A percentile compares a stretch with the other conserved stretches of the same genome.
phyloP scores from a whole-genome alignment of 2,888 invertebrate species.

The Thecocarcelia acutangulata region DNA sequence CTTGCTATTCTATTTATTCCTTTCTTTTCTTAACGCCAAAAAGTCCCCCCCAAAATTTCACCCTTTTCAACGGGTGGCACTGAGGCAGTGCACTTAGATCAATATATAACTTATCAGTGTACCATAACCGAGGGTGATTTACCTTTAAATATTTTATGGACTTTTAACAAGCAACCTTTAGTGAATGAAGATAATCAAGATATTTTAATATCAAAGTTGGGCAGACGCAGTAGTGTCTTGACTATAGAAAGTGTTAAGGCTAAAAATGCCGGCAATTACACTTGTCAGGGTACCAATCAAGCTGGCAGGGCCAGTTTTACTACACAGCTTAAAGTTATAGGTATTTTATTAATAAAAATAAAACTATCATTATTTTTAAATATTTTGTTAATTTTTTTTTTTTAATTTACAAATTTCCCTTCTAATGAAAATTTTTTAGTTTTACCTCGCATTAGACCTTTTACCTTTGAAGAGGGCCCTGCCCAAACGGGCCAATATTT shows the following conservation, averaged over 20 bases:
- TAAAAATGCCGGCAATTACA: slow-evolving; percentile 88
- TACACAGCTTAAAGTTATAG: slow-evolving; percentile 88
- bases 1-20: not conserved
- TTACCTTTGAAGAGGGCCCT: slow-evolving; percentile 89
- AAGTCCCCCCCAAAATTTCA: slow-evolving; percentile 82
- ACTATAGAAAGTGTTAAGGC: slow-evolving; percentile 87
- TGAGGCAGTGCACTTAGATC: slow-evolving; percentile 84
- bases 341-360: slow-evolving; percentile 79
- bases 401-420: too few species aligned
- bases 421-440: slow-evolving; percentile 83
- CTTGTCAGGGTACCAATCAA: slow-evolving; percentile 87
- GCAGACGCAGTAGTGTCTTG: slow-evolving; percentile 86
- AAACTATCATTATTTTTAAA: slow-evolving; percentile 15
- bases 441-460: slow-evolving; percentile 90
- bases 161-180: slow-evolving; percentile 81
- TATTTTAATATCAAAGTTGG: slow-evolving; percentile 83
- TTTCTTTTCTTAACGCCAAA: not conserved
- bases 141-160: slow-evolving; percentile 86
- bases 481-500: slow-evolving; percentile 88
- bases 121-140: slow-evolving; percentile 85
- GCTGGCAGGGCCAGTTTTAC: slow-evolving; percentile 87
- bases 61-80: slow-evolving; percentile 84
- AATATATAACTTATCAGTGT: slow-evolving; percentile 84
- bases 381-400: slow-evolving; percentile 50
- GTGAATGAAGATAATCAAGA: slow-evolving; percentile 80